Percentiles rank a stretch among this genome's conserved stretches.
Evolutionary conservation across 2,888 invertebrate genomes (phyloP).

Genomic region (Drosophila quinaria): DNA sequence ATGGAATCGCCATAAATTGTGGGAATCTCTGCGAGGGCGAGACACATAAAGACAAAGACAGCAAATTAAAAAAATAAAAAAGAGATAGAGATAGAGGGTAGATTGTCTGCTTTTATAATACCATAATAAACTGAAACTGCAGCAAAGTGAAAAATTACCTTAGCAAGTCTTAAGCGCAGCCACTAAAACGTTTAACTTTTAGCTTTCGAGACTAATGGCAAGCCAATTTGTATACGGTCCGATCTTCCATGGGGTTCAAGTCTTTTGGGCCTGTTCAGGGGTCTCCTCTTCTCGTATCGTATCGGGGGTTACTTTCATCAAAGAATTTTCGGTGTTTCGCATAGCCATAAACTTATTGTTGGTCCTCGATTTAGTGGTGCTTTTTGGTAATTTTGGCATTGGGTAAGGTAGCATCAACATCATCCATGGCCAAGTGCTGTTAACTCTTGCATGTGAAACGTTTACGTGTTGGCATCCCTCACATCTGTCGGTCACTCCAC

Average conservation of each 20-base stretch:
- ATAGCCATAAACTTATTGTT: conserved; percentile 69
- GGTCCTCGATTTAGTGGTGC: conserved; percentile 15
- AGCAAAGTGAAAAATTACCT: conserved; percentile 79
- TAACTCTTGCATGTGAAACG: conserved; percentile 71
- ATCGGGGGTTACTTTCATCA: conserved; percentile 64
- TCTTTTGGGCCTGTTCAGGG: not conserved
- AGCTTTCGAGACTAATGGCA: conserved; percentile 75
- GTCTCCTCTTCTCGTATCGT: not conserved
- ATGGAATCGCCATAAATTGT: conserved; percentile 68
- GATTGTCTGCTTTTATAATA: conserved; percentile 49
- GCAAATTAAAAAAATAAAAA: not conserved
- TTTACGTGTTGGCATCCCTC: conserved; percentile 76
- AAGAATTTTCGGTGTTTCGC: conserved; percentile 74
- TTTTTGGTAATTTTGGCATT: conserved; percentile 29
- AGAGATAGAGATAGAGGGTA: conserved; percentile 5
- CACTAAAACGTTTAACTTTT: conserved; percentile 79
- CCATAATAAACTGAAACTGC: conserved; percentile 72
- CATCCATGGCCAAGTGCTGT: conserved; percentile 51
- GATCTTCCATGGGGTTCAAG: not conserved
- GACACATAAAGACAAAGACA: not conserved
- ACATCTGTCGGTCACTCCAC: conserved; percentile 38
- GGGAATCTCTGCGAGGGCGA: conserved; percentile 58
- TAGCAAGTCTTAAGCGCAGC: conserved; percentile 73
- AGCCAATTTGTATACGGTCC: conserved; percentile 75
- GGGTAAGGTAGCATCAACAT: conserved; percentile 37